phyloP scores from a whole-genome alignment of 2,888 invertebrate genomes.

The Hyposoter dolosus region DNA sequence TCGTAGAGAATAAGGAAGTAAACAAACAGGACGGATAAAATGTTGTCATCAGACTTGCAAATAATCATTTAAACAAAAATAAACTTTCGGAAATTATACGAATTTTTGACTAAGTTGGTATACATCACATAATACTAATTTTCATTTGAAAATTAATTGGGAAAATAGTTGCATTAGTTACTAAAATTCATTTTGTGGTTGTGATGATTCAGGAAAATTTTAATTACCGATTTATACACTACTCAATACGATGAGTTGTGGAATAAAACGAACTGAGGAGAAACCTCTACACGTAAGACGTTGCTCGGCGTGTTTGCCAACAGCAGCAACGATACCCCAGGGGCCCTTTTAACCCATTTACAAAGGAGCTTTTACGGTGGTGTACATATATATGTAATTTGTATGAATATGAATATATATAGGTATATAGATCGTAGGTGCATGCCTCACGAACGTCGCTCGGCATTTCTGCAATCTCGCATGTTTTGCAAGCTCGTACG shows the following conservation, averaged over 20 bases:
- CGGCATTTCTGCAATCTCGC: constrained; percentile 66
- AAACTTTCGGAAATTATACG: too few species aligned
- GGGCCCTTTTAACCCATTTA: constrained; percentile 64
- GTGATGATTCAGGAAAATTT: not conserved
- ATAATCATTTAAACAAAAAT: too few species aligned
- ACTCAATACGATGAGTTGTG: not conserved
- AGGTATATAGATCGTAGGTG: constrained; percentile 18
- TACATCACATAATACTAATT: too few species aligned
- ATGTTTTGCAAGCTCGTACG: constrained; percentile 48
- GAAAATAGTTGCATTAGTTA: too few species aligned
- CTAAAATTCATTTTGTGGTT: not conserved
- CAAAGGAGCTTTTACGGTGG: constrained; percentile 39
- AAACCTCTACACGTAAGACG: constrained; percentile 56
- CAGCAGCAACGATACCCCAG: constrained; percentile 46
- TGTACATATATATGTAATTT: not conserved
- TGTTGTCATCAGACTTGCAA: too few species aligned
- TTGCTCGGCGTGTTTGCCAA: constrained; percentile 45
- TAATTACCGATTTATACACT: not conserved
- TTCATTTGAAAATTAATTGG: too few species aligned
- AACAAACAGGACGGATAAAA: too few species aligned
- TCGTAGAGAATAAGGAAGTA: too few species aligned
- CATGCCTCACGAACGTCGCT: constrained; percentile 47
- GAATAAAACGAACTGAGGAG: constrained; percentile 40
- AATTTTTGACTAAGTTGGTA: too few species aligned
- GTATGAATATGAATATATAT: not conserved